Percentiles rank a stretch among this genome's conserved stretches.
Evolutionary conservation across 35 echinoderm and acorn worm species (phyloP).

Genomic region (Strongylocentrotus purpuratus): DNA sequence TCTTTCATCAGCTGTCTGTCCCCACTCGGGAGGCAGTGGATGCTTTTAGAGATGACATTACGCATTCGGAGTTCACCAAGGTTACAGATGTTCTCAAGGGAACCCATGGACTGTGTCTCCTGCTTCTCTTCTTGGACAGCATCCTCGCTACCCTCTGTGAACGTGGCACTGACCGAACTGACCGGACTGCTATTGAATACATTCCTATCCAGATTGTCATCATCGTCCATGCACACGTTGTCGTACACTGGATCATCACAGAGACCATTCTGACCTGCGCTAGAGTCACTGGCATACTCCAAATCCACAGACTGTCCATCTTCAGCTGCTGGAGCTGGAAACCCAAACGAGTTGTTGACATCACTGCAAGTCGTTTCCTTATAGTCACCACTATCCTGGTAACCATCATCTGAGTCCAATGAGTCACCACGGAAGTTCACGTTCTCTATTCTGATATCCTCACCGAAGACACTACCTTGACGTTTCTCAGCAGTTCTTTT

Average conservation of each 20-base stretch:
- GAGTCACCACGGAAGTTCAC: conserved; percentile 42
- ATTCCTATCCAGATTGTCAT: conserved; percentile 42
- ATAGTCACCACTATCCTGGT: conserved; percentile 34
- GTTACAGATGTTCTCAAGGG: conserved; percentile 59
- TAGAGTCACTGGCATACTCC: conserved; percentile 51
- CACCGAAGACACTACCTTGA: conserved; percentile 36
- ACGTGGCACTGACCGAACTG: conserved; percentile 63
- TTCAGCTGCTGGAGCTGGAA: conserved; percentile 37
- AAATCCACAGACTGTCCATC: conserved; percentile 44
- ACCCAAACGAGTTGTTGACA: conserved; percentile 47
- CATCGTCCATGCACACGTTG: conserved; percentile 47
- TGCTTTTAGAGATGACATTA: conserved; percentile 39
- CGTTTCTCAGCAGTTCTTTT: not conserved
- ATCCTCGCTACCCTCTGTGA: conserved; percentile 59
- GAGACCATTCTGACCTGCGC: conserved; percentile 37
- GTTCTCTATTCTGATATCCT: conserved; percentile 34
- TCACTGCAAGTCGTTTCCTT: conserved; percentile 39
- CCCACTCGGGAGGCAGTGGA: conserved; percentile 38
- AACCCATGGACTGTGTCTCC: conserved; percentile 56
- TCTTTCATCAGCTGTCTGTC: conserved; percentile 31
- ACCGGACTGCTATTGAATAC: conserved; percentile 61
- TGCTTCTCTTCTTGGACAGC: conserved; percentile 41
- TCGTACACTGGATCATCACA: conserved; percentile 39
- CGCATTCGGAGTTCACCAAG: conserved; percentile 51
- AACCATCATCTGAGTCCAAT: conserved; percentile 34